Evolutionary conservation across 1,140 invertebrate species (phyloP).

Genomic region (Campoletis sonorensis): DNA sequence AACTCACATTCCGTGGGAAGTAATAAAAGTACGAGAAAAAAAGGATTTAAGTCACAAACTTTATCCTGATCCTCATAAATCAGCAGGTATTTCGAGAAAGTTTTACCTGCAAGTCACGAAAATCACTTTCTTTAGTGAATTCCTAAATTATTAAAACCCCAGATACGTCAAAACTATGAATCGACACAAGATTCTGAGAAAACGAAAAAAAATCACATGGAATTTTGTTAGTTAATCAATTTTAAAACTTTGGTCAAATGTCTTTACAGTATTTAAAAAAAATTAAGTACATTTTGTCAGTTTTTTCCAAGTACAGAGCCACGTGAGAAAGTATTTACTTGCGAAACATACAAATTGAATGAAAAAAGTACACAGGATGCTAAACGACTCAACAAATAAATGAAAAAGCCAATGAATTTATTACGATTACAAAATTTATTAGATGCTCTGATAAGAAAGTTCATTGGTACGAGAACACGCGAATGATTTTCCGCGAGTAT

Average conservation of each 20-base stretch:
- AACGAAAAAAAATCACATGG: too few species aligned
- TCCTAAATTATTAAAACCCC: background rate
- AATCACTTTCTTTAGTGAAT: background rate
- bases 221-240: too few species aligned
- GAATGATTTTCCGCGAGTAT: conserved; percentile 7
- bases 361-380: background rate
- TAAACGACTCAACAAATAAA: background rate
- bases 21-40: background rate
- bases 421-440: background rate
- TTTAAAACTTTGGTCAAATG: too few species aligned
- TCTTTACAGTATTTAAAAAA: too few species aligned
- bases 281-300: too few species aligned
- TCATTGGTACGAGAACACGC: background rate
- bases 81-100: too few species aligned
- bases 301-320: too few species aligned
- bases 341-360: background rate
- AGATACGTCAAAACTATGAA: background rate
- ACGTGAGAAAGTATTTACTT: too few species aligned
- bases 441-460: background rate
- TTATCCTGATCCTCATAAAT: too few species aligned
- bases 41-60: background rate
- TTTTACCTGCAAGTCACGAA: too few species aligned
- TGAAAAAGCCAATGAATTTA: background rate
- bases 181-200: too few species aligned
- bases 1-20: background rate